Conservation (phyloP, 2,888 invertebrate species). For the Sesia apiformis region DNA sequence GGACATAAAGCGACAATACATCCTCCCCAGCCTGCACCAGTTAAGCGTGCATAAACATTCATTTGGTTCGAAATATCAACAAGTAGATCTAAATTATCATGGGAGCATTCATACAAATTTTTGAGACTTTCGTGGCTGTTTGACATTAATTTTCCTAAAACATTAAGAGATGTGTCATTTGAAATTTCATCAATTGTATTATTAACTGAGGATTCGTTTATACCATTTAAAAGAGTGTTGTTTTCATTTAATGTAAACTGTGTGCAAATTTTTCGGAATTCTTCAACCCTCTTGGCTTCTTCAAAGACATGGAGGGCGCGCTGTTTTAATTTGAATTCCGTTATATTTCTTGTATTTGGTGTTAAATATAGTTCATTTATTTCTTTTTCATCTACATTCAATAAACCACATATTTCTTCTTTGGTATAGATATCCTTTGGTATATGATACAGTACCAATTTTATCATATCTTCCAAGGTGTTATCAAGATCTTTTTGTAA, state of each 20-base stretch:
- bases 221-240: constrained; percentile 23
- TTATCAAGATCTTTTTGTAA: constrained; percentile 80
- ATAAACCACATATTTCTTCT: constrained; percentile 77
- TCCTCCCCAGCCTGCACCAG: constrained; percentile 99
- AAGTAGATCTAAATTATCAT: constrained; percentile 87
- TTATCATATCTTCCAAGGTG: constrained; percentile 80
- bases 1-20: constrained; percentile 91
- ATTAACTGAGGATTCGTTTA: constrained; percentile 14
- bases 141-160: constrained; percentile 88
- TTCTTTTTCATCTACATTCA: constrained; percentile 75
- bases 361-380: constrained; percentile 68
- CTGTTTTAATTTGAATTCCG: constrained; percentile 85
- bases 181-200: constrained; percentile 23
- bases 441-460: constrained; percentile 77
- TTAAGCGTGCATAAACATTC: constrained; percentile 90
- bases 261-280: constrained; percentile 80
- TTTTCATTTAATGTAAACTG: constrained; percentile 34
- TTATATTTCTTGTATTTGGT: constrained; percentile 77
- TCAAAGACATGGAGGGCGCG: constrained; percentile 92
- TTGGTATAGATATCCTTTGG: constrained; percentile 80
- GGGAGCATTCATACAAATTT: constrained; percentile 94
- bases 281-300: constrained; percentile 90
- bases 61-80: constrained; percentile 82
- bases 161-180: constrained; percentile 38
- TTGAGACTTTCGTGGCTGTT: constrained; percentile 91